phyloP scores from a whole-genome alignment of 2,888 invertebrate species.

The Saturnia pavonia region DNA sequence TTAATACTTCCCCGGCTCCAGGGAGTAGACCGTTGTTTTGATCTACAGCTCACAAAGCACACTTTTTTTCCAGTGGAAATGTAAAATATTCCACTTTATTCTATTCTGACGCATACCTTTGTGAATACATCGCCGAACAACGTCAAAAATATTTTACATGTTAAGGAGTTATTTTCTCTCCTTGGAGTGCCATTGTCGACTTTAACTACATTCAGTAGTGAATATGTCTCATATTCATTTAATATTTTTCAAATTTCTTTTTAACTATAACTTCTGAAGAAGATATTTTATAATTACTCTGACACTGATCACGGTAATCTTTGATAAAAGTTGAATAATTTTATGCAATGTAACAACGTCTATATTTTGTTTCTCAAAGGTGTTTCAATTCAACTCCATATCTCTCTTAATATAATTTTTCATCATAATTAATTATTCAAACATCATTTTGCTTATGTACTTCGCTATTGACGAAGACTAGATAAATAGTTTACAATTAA shows the following conservation, averaged over 20 bases:
- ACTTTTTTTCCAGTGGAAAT: slow-evolving; percentile 58
- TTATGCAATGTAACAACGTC: too few species aligned
- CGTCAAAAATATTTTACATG: slow-evolving; percentile 59
- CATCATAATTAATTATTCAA: too few species aligned
- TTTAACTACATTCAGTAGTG: neutral
- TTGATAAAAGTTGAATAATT: too few species aligned
- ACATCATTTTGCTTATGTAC: too few species aligned
- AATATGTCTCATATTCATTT: neutral
- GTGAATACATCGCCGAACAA: slow-evolving; percentile 60
- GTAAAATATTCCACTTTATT: slow-evolving; percentile 56
- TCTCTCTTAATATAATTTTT: too few species aligned
- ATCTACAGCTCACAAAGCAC: slow-evolving; percentile 65
- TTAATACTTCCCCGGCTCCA: slow-evolving; percentile 65
- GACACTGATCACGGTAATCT: too few species aligned
- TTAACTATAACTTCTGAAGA: too few species aligned
- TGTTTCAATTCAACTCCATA: too few species aligned
- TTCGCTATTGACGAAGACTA: too few species aligned
- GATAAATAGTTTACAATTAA: too few species aligned
- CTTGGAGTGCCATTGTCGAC: neutral
- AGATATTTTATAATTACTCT: too few species aligned
- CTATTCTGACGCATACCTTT: slow-evolving; percentile 58
- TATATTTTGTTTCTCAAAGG: too few species aligned
- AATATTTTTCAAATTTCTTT: neutral
- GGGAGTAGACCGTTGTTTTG: slow-evolving; percentile 69
- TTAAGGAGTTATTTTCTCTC: slow-evolving; percentile 1